Evolutionary conservation across 1,140 invertebrate species (phyloP).

Genomic region (Trichoplusia ni): DNA sequence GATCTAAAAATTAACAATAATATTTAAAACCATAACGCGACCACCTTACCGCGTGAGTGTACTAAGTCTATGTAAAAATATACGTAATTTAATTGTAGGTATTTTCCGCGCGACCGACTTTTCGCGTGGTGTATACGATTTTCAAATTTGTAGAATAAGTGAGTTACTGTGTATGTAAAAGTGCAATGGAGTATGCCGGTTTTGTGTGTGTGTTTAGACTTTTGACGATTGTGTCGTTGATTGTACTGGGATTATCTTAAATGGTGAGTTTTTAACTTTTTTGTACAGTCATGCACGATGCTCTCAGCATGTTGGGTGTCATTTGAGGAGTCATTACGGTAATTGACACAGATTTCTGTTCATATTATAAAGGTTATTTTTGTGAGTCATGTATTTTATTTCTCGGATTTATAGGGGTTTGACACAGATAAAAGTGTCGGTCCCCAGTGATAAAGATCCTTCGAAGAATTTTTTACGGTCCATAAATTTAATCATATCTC

Average conservation of each 20-base stretch:
- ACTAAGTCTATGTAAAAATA: conserved; percentile 8
- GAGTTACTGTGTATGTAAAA: conserved; percentile 38
- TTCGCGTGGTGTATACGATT: conserved; percentile 35
- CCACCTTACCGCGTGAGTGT: conserved; percentile 3
- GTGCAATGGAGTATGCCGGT: conserved; percentile 38
- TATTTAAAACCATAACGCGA: conserved; percentile 34
- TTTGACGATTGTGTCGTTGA: conserved; percentile 37
- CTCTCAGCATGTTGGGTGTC: not conserved
- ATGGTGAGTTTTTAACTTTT: conserved; percentile 37
- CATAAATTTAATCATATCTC: conserved; percentile 27
- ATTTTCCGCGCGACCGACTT: conserved; percentile 21
- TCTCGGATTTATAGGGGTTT: conserved; percentile 13
- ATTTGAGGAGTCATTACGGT: not conserved
- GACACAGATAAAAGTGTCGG: conserved; percentile 21
- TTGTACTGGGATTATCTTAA: conserved; percentile 41
- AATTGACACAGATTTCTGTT: not conserved
- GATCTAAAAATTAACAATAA: conserved; percentile 29
- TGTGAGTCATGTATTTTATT: conserved; percentile 2
- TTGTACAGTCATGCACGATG: not conserved
- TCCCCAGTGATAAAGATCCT: conserved; percentile 27
- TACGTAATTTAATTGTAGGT: conserved; percentile 9
- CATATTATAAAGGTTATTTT: not conserved
- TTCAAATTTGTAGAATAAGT: conserved; percentile 34
- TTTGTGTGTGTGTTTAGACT: conserved; percentile 40
- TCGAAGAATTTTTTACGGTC: conserved; percentile 22